Conservation (phyloP, 2,888 invertebrate species). For the Nasonovia ribisnigri region DNA sequence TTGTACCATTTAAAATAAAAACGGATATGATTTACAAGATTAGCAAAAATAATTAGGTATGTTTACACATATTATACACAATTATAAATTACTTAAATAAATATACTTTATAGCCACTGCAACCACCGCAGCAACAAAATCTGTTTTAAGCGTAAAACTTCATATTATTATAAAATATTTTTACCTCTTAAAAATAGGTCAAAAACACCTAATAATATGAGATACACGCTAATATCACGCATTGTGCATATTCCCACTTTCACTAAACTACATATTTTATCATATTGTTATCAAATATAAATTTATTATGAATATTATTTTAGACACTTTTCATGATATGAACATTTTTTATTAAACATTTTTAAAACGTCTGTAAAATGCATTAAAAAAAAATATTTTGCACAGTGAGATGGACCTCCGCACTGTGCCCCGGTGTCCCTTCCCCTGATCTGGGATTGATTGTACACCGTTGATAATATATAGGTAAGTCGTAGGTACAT, state of each 20-base stretch:
- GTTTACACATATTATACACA: too few relatives aligned
- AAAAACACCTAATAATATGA: neutral
- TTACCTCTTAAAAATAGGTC: neutral
- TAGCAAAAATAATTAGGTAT: too few relatives aligned
- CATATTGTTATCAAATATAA: neutral
- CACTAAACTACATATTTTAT: neutral
- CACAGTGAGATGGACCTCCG: neutral
- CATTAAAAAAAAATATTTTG: neutral
- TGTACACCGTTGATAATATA: neutral
- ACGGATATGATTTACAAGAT: too few relatives aligned
- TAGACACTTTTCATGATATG: neutral
- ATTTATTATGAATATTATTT: neutral
- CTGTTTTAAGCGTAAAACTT: too few relatives aligned
- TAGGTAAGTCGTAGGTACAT: neutral
- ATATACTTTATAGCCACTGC: too few relatives aligned
- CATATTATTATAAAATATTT: neutral
- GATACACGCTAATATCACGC: neutral
- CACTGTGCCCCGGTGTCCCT: too few relatives aligned
- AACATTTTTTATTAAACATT: neutral
- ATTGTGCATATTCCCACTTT: neutral
- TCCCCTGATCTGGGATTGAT: neutral
- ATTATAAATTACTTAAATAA: neutral
- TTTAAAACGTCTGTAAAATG: neutral
- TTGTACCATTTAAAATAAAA: too few relatives aligned
- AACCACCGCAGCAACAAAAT: too few relatives aligned